These are phyloP conservation scores for Oryctes rhinoceros DNA, from an alignment of 1,140 invertebrate species.

Conservation along the genomic window DNA sequence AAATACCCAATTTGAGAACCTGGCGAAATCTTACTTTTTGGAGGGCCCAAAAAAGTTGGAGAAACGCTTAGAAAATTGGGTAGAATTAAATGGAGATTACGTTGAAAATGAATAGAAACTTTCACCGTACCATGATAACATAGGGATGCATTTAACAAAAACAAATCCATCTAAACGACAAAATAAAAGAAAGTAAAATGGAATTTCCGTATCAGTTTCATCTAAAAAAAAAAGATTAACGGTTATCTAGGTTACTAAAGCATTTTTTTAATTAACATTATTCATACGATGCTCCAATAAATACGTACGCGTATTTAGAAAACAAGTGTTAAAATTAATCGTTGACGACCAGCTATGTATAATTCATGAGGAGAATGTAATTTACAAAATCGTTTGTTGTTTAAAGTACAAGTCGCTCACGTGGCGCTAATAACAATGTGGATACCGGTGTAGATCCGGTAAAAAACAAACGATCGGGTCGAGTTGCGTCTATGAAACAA, in stretches of 20 bases:
- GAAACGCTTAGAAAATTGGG: no score
- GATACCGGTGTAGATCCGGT: conserved; percentile 11
- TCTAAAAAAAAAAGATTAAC: background rate
- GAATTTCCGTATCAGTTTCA: background rate
- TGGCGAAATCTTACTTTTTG: no score
- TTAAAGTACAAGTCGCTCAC: conserved; percentile 6
- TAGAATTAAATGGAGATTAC: no score
- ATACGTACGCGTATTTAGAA: background rate
- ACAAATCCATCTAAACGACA: background rate
- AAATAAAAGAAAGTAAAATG: background rate
- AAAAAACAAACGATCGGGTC: conserved; percentile 5
- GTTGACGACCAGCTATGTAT: background rate
- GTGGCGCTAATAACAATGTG: background rate
- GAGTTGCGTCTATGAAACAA: background rate
- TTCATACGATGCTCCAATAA: background rate
- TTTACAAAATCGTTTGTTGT: conserved; percentile 5
- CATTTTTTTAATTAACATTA: background rate
- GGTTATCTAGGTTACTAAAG: background rate
- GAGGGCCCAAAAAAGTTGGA: no score
- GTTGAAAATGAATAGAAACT: no score
- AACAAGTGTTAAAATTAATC: conserved; percentile 15
- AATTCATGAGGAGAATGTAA: conserved; percentile 5
- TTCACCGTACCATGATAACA: no score
- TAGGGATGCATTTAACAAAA: no score
- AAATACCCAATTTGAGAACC: no score